These are phyloP conservation scores for Gandaritis pyraliata DNA, from an alignment of 2,888 invertebrate genomes.

Conservation along the genomic window DNA sequence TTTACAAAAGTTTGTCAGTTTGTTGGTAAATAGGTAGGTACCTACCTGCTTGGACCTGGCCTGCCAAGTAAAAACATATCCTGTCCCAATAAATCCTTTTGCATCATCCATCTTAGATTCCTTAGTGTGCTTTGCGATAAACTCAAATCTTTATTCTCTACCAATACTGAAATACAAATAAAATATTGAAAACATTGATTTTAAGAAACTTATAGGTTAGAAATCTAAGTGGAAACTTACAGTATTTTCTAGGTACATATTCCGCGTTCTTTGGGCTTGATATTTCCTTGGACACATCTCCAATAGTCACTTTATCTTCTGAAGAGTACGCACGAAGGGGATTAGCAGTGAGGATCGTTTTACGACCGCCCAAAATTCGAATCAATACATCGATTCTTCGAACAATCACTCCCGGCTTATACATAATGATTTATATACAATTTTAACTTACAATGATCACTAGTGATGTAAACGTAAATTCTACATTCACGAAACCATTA, in stretches of 20 bases:
- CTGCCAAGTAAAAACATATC: conserved; percentile 97
- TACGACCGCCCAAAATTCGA: conserved; percentile 74
- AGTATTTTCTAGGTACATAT: conserved; percentile 93
- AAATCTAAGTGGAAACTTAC: conserved; percentile 81
- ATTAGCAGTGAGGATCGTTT: conserved; percentile 67
- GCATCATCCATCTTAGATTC: conserved; percentile 97
- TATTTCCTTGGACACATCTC: conserved; percentile 87
- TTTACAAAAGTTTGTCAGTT: no score
- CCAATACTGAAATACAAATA: conserved; percentile 60
- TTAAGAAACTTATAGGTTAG: conserved; percentile 36
- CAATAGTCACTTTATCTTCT: conserved; percentile 87
- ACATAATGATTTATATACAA: conserved; percentile 55
- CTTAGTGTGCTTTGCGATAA: conserved; percentile 89
- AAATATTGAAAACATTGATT: conserved; percentile 29
- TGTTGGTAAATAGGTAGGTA: conserved; percentile 2
- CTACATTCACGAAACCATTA: conserved; percentile 21
- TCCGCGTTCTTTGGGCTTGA: conserved; percentile 87
- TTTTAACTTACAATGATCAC: conserved; percentile 30
- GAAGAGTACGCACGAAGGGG: conserved; percentile 73
- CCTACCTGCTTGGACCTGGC: conserved; percentile 92
- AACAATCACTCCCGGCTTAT: conserved; percentile 71
- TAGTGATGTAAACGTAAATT: conserved; percentile 2
- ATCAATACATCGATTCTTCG: conserved; percentile 80
- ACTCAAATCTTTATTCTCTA: conserved; percentile 80
- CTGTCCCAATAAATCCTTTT: conserved; percentile 96